Conservation (phyloP, 2,113 vertebrate species). For the Elanus axillaris region DNA sequence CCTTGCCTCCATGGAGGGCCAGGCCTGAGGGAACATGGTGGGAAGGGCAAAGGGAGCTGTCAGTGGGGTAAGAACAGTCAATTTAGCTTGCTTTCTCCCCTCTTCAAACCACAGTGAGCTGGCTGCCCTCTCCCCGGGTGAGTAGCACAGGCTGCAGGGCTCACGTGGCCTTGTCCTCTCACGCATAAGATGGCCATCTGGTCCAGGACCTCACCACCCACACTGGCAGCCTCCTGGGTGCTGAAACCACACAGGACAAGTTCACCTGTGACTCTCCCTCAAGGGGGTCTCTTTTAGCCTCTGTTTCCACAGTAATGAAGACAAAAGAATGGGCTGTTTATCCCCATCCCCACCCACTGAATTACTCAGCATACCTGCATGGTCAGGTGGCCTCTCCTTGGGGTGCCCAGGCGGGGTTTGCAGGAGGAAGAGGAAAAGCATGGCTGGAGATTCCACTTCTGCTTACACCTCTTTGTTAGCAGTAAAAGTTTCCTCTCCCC, state of each 20-base stretch:
- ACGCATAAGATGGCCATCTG: fast-evolving
- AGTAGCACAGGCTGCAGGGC: background rate
- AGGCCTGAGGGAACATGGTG: background rate
- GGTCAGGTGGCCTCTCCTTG: background rate
- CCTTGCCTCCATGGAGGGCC: background rate
- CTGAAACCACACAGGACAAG: background rate
- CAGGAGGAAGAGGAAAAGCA: background rate
- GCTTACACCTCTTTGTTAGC: background rate
- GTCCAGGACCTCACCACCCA: background rate
- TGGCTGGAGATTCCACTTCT: background rate
- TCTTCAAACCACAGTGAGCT: constrained; percentile 43
- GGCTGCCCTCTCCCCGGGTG: background rate
- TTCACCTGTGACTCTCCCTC: background rate
- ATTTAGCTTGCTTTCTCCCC: constrained; percentile 71
- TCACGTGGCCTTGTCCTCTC: background rate
- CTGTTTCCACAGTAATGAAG: constrained; percentile 8
- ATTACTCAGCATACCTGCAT: background rate
- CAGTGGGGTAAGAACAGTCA: constrained; percentile 51
- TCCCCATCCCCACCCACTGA: background rate
- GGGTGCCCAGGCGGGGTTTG: background rate
- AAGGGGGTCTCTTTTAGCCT: background rate
- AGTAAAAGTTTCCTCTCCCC: background rate
- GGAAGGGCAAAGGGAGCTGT: background rate
- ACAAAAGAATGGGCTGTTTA: background rate
- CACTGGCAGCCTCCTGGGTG: background rate